These are phyloP conservation scores for Eumacrocentrus americanus DNA, from an alignment of 2,888 invertebrate genomes.

Conservation along the genomic window DNA sequence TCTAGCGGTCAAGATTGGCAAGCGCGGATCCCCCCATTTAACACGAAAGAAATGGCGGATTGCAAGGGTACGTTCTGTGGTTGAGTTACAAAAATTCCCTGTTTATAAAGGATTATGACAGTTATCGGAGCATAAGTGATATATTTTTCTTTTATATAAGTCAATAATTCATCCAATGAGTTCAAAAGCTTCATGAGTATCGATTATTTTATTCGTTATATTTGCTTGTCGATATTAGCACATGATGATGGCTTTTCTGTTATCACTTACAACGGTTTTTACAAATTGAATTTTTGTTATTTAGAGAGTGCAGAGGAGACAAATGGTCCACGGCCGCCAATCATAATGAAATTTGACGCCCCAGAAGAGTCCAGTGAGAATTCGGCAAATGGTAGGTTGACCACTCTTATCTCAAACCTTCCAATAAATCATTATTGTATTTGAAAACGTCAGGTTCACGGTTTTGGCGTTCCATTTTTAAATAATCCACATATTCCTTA, in stretches of 20 bases:
- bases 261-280: constrained; percentile 29
- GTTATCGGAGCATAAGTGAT: constrained; percentile 19
- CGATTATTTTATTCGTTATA: constrained; percentile 1
- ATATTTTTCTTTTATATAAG: constrained; percentile 10
- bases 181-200: neutral
- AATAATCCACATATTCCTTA: neutral
- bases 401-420: neutral
- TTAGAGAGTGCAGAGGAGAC: constrained; percentile 49
- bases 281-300: constrained; percentile 33
- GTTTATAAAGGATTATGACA: constrained; percentile 31
- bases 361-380: constrained; percentile 48
- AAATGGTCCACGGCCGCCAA: constrained; percentile 45
- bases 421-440: neutral
- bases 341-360: constrained; percentile 53
- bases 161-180: constrained; percentile 16
- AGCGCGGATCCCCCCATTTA: neutral
- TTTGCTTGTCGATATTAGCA: constrained; percentile 19
- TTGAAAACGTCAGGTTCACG: neutral
- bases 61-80: constrained; percentile 56
- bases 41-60: constrained; percentile 51
- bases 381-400: constrained; percentile 50
- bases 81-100: constrained; percentile 38
- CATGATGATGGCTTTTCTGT: constrained; percentile 21
- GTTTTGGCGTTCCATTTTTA: neutral
- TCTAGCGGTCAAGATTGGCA: neutral